A percentile compares a stretch with the other conserved stretches of the same genome.
phyloP scores from a whole-genome alignment of 1,140 invertebrate genomes.

The Drosophila nigrodunni region DNA sequence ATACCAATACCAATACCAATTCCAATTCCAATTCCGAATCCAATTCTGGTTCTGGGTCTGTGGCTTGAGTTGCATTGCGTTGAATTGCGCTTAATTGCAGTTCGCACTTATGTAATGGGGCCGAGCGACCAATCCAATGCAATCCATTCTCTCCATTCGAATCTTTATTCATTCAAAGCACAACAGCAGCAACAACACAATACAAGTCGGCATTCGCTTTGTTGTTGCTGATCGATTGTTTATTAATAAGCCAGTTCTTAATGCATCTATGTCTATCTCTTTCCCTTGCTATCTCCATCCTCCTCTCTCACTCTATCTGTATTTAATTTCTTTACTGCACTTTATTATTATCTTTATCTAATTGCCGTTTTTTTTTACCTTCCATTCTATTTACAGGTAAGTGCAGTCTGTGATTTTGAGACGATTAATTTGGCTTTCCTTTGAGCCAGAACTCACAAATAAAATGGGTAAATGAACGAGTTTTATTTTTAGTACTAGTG shows the following conservation, averaged over 20 bases:
- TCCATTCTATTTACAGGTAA: conserved; percentile 47
- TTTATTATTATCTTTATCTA: conserved; percentile 41
- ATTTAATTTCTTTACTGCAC: conserved; percentile 10
- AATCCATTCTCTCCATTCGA: conserved; percentile 52
- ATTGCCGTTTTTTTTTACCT: conserved; percentile 28
- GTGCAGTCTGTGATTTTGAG: conserved; percentile 22
- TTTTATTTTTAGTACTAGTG: neutral
- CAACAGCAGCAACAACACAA: conserved; percentile 23
- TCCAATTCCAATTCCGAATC: conserved; percentile 5
- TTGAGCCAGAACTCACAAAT: neutral
- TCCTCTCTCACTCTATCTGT: neutral
- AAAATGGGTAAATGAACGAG: conserved; percentile 3
- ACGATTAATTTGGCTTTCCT: neutral
- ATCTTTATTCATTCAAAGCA: conserved; percentile 20
- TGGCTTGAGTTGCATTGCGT: conserved; percentile 18
- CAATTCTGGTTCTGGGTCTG: conserved; percentile 23
- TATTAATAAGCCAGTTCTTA: conserved; percentile 57
- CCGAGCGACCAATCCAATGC: conserved; percentile 31
- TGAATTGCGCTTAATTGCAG: conserved; percentile 78
- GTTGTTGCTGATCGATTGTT: conserved; percentile 66
- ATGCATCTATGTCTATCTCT: conserved; percentile 5
- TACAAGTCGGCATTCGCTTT: conserved; percentile 40
- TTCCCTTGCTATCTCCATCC: conserved; percentile 2
- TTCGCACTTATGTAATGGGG: conserved; percentile 51
- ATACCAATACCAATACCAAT: neutral